Evolutionary conservation across 2,113 vertebrate genomes (phyloP).

Genomic region (Ibidorhyncha struthersii): DNA sequence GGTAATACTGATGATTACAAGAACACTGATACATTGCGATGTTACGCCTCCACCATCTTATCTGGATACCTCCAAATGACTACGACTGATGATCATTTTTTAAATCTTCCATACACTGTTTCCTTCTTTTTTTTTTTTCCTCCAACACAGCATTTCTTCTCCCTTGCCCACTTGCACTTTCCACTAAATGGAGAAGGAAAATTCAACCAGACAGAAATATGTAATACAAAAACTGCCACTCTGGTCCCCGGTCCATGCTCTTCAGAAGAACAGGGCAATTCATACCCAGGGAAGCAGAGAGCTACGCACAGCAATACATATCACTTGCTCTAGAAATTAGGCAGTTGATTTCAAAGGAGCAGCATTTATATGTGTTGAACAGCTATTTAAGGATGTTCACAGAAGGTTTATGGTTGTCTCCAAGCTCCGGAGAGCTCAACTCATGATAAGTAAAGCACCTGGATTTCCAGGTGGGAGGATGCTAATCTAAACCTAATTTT

Average conservation of each 20-base stretch:
- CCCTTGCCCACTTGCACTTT: background rate
- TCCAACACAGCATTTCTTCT: background rate
- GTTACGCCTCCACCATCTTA: background rate
- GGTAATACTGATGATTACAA: background rate
- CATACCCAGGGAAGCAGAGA: background rate
- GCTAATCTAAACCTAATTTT: conserved; percentile 11
- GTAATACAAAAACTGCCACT: background rate
- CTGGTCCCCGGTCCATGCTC: background rate
- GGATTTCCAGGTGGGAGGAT: conserved; percentile 33
- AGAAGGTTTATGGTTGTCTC: conserved; percentile 13
- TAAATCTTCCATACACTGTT: background rate
- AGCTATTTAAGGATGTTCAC: conserved; percentile 40
- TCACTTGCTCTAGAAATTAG: background rate
- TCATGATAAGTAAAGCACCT: conserved; percentile 37
- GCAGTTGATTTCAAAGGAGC: background rate
- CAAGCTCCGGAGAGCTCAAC: background rate
- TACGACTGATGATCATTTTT: background rate
- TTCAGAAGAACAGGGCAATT: background rate
- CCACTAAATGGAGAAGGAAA: background rate
- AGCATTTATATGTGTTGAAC: background rate
- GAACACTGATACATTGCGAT: background rate
- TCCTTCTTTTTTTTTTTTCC: background rate
- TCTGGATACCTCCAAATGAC: background rate
- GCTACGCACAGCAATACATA: background rate
- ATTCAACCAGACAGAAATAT: background rate